Evolutionary conservation across 2,888 invertebrate genomes (phyloP), one percentile per base, ranked within the genome.

Genomic region (Caradrina clavipalpis): DNA sequence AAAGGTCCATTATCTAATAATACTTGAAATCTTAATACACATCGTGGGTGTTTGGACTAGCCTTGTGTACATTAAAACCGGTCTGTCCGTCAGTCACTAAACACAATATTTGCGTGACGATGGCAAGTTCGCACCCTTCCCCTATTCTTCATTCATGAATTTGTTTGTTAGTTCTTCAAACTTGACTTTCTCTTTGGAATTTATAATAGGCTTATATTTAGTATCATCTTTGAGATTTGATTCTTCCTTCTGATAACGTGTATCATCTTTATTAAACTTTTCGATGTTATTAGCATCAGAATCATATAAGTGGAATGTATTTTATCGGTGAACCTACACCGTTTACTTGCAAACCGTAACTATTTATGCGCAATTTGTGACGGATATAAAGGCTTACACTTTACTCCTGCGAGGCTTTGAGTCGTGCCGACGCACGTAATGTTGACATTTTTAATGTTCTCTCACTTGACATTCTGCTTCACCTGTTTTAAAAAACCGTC

Each of bases 61-160:
- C 83, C 78, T 69, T 90, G 88, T 92, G 89, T 90, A 88, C 88
- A 86, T 86, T 86, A 69, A 83, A 93, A 94, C 94, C 94, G 93
- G 94, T 94, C 88, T 64, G 80, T 87, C 78, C 80, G 88, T 88
- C 90, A 87, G 84, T 91, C 89, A 90, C 88, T 89, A 89, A 90
- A 89, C 86, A 90, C 89, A 91, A 90, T 93, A 91, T 94, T 94
- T 93, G 92, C 93, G 87, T 90, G 89, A 89, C 87, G 88, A 83
- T 88, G 84, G 86, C 85, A 86, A 84, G 81, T 85, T 85, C 83
- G 86, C 86, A 85, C 87, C 85, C 86, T 87, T 88, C 85, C 84
- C 78, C 80, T 83, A 81, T 74, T 84, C 82, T 88, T 88, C 91
- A 92, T 93, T 93, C 90, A 93, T 90, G 80, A 82, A 76, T 80